Evolutionary conservation across 2,888 invertebrate species (phyloP).

Genomic region (Andrena camellia): DNA sequence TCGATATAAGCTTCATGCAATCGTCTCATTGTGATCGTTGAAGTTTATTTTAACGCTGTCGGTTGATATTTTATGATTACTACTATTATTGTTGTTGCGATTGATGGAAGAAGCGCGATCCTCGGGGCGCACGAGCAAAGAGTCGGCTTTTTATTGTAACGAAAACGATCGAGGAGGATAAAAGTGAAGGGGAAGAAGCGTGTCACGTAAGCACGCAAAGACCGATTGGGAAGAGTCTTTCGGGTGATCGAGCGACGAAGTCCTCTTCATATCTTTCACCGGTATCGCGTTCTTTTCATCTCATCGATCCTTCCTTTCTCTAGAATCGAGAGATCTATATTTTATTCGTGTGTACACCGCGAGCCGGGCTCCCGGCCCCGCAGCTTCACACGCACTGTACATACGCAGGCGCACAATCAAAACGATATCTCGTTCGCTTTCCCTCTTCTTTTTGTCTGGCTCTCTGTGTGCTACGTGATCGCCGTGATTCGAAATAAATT

Average conservation of each 20-base stretch:
- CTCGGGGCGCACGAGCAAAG: constrained; percentile 15
- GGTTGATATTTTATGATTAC: constrained; percentile 33
- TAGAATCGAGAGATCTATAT: constrained; percentile 2
- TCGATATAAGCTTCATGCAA: constrained; percentile 49
- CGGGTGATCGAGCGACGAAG: background rate
- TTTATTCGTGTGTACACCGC: background rate
- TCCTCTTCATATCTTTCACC: no score
- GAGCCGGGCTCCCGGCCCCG: background rate
- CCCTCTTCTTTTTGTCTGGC: constrained; percentile 28
- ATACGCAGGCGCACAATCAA: constrained; percentile 60
- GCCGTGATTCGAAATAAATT: constrained; percentile 52
- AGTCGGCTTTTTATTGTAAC: constrained; percentile 49
- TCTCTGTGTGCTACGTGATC: constrained; percentile 65
- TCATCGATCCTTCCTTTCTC: background rate
- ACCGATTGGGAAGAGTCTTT: constrained; percentile 10
- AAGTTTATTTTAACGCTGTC: constrained; percentile 43
- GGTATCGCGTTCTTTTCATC: no score
- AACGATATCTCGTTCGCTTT: constrained; percentile 43
- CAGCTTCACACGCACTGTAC: constrained; percentile 31
- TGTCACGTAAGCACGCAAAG: constrained; percentile 58
- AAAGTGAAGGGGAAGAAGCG: background rate
- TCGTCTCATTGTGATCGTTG: constrained; percentile 56
- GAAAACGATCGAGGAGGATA: background rate
- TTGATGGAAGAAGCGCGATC: constrained; percentile 19
- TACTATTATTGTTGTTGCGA: constrained; percentile 32